phyloP scores from a whole-genome alignment of 2,888 invertebrate genomes.

The Chaetoderma sp. region DNA sequence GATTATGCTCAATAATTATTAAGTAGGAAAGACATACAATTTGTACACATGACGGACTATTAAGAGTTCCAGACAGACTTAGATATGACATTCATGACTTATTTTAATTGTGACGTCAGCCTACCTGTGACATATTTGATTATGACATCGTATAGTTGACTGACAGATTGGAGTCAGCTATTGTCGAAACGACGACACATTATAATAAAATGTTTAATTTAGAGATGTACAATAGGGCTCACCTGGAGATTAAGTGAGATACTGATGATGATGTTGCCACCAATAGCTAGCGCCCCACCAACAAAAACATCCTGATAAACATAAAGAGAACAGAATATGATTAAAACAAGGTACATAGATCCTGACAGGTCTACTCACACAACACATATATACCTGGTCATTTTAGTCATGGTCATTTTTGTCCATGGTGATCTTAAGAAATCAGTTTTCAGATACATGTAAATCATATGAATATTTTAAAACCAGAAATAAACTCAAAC shows the following conservation, averaged over 20 bases:
- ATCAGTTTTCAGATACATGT: no score
- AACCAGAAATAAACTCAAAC: no score
- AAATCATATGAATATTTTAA: no score
- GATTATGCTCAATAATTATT: no score
- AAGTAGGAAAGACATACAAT: background rate
- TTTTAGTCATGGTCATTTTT: no score
- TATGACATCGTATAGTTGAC: background rate
- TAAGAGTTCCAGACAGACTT: no score
- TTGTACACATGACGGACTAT: background rate
- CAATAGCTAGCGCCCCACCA: conserved; percentile 60
- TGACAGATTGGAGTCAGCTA: background rate
- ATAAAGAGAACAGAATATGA: conserved; percentile 9
- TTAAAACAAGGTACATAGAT: no score
- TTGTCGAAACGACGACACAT: background rate
- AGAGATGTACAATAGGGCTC: conserved; percentile 24
- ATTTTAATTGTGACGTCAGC: no score
- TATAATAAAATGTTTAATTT: background rate
- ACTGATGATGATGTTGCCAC: conserved; percentile 65
- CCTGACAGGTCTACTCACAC: no score
- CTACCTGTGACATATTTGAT: background rate
- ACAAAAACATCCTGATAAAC: conserved; percentile 58
- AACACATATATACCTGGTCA: no score
- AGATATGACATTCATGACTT: no score
- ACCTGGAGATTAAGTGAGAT: conserved; percentile 65
- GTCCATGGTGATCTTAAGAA: no score